phyloP scores from a whole-genome alignment of 2,113 vertebrate genomes.

The Nesoenas mayeri region DNA sequence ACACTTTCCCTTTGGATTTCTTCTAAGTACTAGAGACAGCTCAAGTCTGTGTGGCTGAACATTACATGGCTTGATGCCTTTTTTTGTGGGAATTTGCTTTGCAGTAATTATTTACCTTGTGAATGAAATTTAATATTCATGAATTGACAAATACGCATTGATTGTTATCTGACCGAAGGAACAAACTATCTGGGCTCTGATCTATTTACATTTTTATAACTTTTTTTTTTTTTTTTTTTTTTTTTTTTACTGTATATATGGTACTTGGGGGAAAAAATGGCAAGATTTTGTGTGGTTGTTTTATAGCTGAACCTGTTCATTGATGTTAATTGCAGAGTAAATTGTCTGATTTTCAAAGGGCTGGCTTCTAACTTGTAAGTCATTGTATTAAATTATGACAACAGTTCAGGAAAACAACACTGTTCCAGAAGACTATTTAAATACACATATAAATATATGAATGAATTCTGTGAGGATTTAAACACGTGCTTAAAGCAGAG shows the following conservation, averaged over 20 bases:
- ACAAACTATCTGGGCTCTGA: neutral
- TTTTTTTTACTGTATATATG: neutral
- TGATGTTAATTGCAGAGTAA: conserved; percentile 2
- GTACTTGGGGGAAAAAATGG: neutral
- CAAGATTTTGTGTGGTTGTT: neutral
- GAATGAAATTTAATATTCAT: neutral
- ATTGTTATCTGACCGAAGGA: neutral
- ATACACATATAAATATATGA: neutral
- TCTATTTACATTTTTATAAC: neutral
- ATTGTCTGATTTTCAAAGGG: neutral
- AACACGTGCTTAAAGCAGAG: neutral
- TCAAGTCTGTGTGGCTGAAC: neutral
- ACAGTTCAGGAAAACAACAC: neutral
- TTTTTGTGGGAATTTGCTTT: neutral
- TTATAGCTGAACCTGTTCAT: neutral
- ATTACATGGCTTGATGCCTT: neutral
- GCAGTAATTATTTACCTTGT: neutral
- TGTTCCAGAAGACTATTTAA: neutral
- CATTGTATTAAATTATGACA: neutral
- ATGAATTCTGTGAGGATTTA: neutral
- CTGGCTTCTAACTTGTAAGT: neutral
- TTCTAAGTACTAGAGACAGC: neutral
- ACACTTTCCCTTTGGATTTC: neutral
- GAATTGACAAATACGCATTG: neutral
- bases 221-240: neutral